Percentiles rank a stretch among this genome's conserved stretches.
phyloP scores from a whole-genome alignment of 2,797 vertebrate species.

The Bradypodion ventrale region DNA sequence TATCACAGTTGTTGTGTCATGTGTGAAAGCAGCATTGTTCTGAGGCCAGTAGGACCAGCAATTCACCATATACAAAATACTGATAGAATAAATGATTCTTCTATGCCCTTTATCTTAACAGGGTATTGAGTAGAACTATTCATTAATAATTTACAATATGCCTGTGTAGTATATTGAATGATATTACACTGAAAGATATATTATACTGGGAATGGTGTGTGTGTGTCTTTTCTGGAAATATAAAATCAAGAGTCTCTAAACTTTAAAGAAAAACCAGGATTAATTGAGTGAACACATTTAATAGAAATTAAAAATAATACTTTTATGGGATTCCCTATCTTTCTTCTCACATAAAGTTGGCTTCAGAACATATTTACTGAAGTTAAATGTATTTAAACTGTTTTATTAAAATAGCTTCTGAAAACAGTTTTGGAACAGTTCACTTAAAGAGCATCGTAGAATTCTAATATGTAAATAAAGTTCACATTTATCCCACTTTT shows the following conservation, averaged over 20 bases:
- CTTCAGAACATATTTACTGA: constrained; percentile 30
- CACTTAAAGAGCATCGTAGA: constrained; percentile 15
- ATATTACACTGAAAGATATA: constrained; percentile 7
- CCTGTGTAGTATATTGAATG: constrained; percentile 50
- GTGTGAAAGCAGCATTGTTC: constrained; percentile 63
- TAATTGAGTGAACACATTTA: constrained; percentile 40
- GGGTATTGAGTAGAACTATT: constrained; percentile 61
- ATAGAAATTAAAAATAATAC: constrained; percentile 40
- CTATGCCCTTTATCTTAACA: constrained; percentile 57
- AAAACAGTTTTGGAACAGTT: constrained; percentile 22
- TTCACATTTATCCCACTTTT: neutral
- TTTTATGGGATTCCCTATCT: constrained; percentile 40
- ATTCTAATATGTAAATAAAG: constrained; percentile 44
- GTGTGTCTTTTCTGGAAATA: constrained; percentile 29
- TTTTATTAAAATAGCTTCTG: constrained; percentile 18
- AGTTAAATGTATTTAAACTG: neutral
- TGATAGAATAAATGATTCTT: constrained; percentile 58
- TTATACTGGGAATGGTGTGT: constrained; percentile 1
- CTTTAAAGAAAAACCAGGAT: constrained; percentile 30
- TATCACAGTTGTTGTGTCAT: constrained; percentile 52
- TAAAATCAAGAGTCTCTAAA: constrained; percentile 44
- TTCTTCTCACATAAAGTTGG: neutral
- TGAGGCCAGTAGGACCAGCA: constrained; percentile 49
- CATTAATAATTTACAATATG: constrained; percentile 59
- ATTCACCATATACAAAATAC: constrained; percentile 60